Evolutionary conservation across 2,113 vertebrate species (phyloP).

Genomic region (Corythoichthys haematopterus): DNA sequence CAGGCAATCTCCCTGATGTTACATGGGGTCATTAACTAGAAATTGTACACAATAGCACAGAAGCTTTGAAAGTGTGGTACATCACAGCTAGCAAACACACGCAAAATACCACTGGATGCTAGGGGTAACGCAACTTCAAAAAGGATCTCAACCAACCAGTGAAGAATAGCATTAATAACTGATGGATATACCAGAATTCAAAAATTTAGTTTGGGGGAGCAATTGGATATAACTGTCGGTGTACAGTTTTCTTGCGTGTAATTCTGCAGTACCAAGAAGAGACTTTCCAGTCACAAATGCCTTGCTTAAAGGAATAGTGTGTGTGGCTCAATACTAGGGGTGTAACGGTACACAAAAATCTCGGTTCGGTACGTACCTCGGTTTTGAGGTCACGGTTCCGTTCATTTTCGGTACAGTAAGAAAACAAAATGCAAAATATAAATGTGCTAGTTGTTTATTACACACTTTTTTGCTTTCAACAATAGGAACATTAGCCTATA

Average conservation of each 20-base stretch:
- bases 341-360: too few relatives aligned
- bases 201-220: neutral
- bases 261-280: neutral
- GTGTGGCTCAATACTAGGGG: too few relatives aligned
- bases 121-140: neutral
- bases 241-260: neutral
- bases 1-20: conserved; percentile 29
- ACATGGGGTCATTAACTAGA: conserved; percentile 29
- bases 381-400: too few relatives aligned
- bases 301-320: too few relatives aligned
- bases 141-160: too few relatives aligned
- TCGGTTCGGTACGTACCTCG: too few relatives aligned
- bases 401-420: too few relatives aligned
- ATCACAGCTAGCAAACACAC: conserved; percentile 28
- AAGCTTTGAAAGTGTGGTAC: conserved; percentile 6
- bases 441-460: too few relatives aligned
- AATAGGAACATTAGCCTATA: too few relatives aligned
- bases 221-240: neutral
- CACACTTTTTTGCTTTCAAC: too few relatives aligned
- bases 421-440: too few relatives aligned
- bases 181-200: neutral
- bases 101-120: neutral
- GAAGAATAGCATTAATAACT: neutral
- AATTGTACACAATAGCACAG: conserved; percentile 22
- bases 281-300: neutral